Percentiles rank a stretch among this genome's conserved stretches.
Evolutionary conservation across 2,888 invertebrate species (phyloP).

Genomic region (Amphiduros pacificus): DNA sequence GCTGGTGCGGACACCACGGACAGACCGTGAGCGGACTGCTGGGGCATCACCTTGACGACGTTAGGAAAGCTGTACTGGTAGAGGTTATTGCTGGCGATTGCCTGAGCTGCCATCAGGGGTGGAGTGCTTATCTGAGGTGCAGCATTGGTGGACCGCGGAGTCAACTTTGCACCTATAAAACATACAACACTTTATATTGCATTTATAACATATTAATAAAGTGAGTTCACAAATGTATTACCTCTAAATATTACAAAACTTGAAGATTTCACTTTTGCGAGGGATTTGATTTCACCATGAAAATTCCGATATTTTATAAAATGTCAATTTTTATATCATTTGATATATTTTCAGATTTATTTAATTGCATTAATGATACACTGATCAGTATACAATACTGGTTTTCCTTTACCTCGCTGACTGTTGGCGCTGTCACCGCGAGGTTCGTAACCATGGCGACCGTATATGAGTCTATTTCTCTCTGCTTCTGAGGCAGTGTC

Average conservation of each 20-base stretch:
- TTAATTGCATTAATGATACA: no score
- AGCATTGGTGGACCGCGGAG: neutral
- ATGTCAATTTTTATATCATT: no score
- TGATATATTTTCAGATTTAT: no score
- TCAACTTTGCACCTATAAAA: neutral
- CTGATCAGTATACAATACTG: no score
- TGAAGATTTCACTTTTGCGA: no score
- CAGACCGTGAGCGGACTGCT: slow-evolving; percentile 31
- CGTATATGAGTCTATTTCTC: slow-evolving; percentile 8
- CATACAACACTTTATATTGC: neutral
- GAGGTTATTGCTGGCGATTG: neutral
- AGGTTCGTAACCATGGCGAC: slow-evolving; percentile 18
- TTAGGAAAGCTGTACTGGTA: slow-evolving; percentile 21
- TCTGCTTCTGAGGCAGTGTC: slow-evolving; percentile 1
- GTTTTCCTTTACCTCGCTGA: neutral
- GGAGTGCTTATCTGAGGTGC: neutral
- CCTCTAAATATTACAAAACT: no score
- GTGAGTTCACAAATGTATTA: no score
- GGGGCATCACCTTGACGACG: slow-evolving; percentile 15
- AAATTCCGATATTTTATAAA: no score
- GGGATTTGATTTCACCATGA: no score
- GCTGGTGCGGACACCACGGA: slow-evolving; percentile 58
- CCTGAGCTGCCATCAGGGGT: neutral
- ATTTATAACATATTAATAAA: neutral
- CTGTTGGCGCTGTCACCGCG: slow-evolving; percentile 20